Percentiles rank a stretch among this genome's conserved stretches.
phyloP scores from a whole-genome alignment of 2,797 vertebrate species.

The Megaceryle alcyon region DNA sequence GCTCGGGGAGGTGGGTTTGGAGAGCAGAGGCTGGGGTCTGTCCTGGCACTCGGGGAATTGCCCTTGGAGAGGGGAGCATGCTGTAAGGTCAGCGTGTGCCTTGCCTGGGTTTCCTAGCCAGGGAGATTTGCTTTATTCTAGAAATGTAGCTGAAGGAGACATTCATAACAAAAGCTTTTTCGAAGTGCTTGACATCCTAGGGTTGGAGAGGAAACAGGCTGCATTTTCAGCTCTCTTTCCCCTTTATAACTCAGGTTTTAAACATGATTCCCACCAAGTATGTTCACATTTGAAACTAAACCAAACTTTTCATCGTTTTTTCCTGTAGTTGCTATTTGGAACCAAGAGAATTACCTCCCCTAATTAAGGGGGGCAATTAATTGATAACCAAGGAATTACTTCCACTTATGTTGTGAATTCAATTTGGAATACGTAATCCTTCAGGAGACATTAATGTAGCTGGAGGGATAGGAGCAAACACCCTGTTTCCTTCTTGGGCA shows the following conservation, averaged over 20 bases:
- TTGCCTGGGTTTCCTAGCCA: rapidly evolving
- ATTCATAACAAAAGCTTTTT: background rate
- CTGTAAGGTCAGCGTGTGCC: background rate
- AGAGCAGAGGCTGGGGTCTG: background rate
- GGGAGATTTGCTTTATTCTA: background rate
- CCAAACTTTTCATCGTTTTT: background rate
- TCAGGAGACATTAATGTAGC: background rate
- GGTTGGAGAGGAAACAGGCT: background rate
- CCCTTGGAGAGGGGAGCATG: rapidly evolving
- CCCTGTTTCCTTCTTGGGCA: rapidly evolving
- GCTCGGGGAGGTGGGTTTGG: background rate
- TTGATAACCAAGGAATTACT: no score
- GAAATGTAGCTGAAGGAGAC: background rate
- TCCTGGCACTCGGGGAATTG: rapidly evolving
- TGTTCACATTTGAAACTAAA: background rate
- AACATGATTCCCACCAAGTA: background rate
- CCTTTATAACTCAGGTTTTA: background rate
- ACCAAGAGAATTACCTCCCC: background rate
- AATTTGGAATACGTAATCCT: slow-evolving; percentile 35
- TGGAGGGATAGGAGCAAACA: background rate
- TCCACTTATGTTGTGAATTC: background rate
- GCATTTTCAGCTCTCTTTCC: background rate
- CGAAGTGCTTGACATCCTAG: rapidly evolving
- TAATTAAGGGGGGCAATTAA: background rate
- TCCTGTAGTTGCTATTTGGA: background rate